These are phyloP conservation scores for Leucoma salicis DNA, from an alignment of 2,888 invertebrate genomes.

Conservation along the genomic window DNA sequence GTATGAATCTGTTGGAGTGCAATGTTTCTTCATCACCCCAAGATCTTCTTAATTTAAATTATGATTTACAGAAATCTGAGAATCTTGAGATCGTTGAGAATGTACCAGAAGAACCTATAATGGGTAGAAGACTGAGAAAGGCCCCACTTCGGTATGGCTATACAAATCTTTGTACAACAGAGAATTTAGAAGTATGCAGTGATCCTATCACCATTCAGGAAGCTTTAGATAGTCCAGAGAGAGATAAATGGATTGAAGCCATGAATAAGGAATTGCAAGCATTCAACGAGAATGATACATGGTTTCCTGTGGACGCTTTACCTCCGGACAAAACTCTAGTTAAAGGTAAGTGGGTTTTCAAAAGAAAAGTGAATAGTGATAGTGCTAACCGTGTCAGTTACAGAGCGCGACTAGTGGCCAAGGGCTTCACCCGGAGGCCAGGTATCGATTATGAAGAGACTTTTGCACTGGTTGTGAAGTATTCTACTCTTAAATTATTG, in stretches of 20 bases:
- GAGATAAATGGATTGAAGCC: not conserved
- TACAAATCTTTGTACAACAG: not conserved
- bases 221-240: conserved; percentile 1
- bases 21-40: no score
- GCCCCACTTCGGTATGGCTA: not conserved
- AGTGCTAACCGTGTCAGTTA: conserved; percentile 7
- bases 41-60: no score
- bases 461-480: conserved; percentile 3
- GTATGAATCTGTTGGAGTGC: no score
- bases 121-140: not conserved
- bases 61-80: not conserved
- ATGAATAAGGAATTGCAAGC: conserved; percentile 5
- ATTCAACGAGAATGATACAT: conserved; percentile 4
- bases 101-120: no score
- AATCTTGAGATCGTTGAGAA: no score
- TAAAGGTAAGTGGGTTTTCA: conserved; percentile 7
- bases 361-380: conserved; percentile 8
- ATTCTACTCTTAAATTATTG: conserved; percentile 1
- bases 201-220: conserved; percentile 1
- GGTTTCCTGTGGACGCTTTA: conserved; percentile 1
- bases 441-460: conserved; percentile 6
- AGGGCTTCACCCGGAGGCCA: conserved; percentile 1
- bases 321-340: conserved; percentile 1
- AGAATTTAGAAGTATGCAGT: conserved; percentile 4
- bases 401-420: not conserved